These are phyloP conservation scores for Stegostoma tigrinum DNA, from an alignment of 2,113 vertebrate genomes.

Conservation along the genomic window DNA sequence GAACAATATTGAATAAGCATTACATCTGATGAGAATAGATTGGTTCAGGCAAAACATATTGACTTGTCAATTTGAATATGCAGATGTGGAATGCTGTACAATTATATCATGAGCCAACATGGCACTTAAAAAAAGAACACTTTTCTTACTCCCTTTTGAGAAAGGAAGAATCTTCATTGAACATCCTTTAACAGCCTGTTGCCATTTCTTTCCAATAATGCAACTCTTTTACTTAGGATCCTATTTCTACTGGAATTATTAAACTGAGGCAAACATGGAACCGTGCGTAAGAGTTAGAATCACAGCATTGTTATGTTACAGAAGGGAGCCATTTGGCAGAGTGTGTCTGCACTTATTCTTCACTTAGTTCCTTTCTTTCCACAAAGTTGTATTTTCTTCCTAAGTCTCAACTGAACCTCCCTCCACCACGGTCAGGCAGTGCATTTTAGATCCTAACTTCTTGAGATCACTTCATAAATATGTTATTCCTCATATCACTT, in stretches of 20 bases:
- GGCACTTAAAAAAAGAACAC: background rate
- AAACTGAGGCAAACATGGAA: background rate
- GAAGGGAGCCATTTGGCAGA: too few relatives aligned
- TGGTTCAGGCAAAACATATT: background rate
- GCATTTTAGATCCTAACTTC: too few relatives aligned
- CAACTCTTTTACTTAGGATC: background rate
- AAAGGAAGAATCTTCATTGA: background rate
- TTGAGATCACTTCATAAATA: too few relatives aligned
- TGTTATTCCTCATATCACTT: too few relatives aligned
- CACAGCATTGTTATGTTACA: too few relatives aligned
- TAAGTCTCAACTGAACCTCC: too few relatives aligned
- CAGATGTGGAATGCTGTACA: background rate
- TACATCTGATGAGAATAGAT: background rate
- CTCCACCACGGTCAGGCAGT: too few relatives aligned
- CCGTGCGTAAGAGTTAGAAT: background rate
- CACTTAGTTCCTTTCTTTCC: too few relatives aligned
- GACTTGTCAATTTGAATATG: background rate
- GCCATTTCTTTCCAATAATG: background rate
- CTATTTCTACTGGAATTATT: background rate
- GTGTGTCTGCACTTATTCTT: too few relatives aligned
- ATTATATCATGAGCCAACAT: background rate
- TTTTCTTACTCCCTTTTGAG: background rate
- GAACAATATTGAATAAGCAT: background rate
- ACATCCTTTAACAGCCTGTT: background rate
- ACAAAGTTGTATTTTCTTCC: too few relatives aligned